These are phyloP conservation scores for Plemyria rubiginata DNA, from an alignment of 2,888 invertebrate genomes.

Conservation along the genomic window DNA sequence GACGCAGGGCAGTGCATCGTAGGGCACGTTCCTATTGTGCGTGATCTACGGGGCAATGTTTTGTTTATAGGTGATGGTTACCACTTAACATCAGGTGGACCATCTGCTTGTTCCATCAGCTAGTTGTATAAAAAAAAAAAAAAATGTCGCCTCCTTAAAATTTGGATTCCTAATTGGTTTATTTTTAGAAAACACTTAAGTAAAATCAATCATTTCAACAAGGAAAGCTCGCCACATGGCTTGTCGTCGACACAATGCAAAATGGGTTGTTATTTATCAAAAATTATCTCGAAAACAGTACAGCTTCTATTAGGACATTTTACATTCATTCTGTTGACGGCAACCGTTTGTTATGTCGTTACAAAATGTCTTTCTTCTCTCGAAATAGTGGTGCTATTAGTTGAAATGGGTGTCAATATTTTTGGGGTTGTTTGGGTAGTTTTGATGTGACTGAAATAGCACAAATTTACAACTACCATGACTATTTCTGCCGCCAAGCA, in stretches of 20 bases:
- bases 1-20: too few relatives aligned
- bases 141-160: slow-evolving; percentile 1
- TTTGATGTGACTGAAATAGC: slow-evolving; percentile 9
- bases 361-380: slow-evolving; percentile 42
- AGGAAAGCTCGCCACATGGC: slow-evolving; percentile 18
- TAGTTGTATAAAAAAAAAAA: too few relatives aligned
- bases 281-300: slow-evolving; percentile 38
- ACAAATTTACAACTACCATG: background rate
- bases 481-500: too few relatives aligned
- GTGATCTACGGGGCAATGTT: too few relatives aligned
- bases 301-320: slow-evolving; percentile 48
- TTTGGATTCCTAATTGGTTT: slow-evolving; percentile 14
- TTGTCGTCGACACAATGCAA: slow-evolving; percentile 37
- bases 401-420: slow-evolving; percentile 32
- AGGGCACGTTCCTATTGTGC: too few relatives aligned
- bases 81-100: too few relatives aligned
- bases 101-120: too few relatives aligned
- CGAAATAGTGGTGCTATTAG: slow-evolving; percentile 25
- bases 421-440: slow-evolving; percentile 9
- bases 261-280: slow-evolving; percentile 46
- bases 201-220: slow-evolving; percentile 25
- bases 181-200: slow-evolving; percentile 26
- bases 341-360: slow-evolving; percentile 51
- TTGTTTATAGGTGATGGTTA: too few relatives aligned
- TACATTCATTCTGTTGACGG: slow-evolving; percentile 56